These are phyloP conservation scores for Chamaea fasciata DNA, from an alignment of 2,113 vertebrate species.

Conservation along the genomic window DNA sequence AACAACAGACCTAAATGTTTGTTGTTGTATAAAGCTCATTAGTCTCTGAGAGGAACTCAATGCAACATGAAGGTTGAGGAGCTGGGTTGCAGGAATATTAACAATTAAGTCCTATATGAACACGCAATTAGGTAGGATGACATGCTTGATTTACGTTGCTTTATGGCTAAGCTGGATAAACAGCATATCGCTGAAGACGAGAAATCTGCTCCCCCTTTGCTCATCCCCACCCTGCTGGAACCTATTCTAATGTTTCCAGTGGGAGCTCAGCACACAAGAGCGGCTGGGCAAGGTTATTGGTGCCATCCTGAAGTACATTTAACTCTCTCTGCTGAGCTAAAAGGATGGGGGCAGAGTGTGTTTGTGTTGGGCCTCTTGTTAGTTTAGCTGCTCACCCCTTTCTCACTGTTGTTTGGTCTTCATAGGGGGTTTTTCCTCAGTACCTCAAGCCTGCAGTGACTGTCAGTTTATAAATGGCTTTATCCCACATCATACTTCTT, in stretches of 20 bases:
- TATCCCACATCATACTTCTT: background rate
- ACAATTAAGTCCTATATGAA: slow-evolving; percentile 72
- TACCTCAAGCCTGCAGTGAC: background rate
- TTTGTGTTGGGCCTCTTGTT: background rate
- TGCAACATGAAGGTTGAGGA: slow-evolving; percentile 48
- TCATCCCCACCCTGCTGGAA: slow-evolving; percentile 41
- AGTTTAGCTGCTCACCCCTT: background rate
- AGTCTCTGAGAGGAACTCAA: slow-evolving; percentile 44
- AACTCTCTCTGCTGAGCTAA: background rate
- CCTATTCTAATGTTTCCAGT: background rate
- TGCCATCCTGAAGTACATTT: background rate
- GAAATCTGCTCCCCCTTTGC: slow-evolving; percentile 16
- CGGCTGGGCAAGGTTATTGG: background rate
- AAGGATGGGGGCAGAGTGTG: background rate
- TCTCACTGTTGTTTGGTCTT: background rate
- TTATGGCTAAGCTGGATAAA: slow-evolving; percentile 67
- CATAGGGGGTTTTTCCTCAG: background rate
- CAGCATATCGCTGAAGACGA: background rate
- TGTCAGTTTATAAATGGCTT: background rate
- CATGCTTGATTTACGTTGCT: slow-evolving; percentile 69
- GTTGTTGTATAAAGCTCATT: slow-evolving; percentile 67
- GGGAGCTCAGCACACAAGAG: background rate
- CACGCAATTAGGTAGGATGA: slow-evolving; percentile 68
- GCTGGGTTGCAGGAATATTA: slow-evolving; percentile 54
- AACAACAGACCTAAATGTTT: slow-evolving; percentile 68